Conservation (phyloP, 1,140 invertebrate species). For the Brachionus koreanus region DNA sequence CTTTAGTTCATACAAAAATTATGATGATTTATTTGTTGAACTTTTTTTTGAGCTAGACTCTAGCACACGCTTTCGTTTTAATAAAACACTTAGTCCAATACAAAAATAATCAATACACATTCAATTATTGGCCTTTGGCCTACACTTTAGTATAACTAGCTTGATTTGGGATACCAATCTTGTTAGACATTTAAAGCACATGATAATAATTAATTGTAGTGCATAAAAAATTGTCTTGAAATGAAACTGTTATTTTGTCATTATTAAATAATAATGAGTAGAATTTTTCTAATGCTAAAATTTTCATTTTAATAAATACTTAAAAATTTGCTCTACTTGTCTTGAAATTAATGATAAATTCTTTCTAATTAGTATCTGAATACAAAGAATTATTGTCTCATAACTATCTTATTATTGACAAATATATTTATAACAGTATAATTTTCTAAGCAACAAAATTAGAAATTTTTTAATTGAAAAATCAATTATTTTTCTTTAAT, state of each 20-base stretch:
- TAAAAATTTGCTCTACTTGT: neutral
- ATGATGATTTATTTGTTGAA: conserved; percentile 22
- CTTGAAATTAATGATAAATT: neutral
- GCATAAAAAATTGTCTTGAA: neutral
- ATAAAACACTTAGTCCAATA: neutral
- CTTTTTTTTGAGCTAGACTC: conserved; percentile 3
- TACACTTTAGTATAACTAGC: neutral
- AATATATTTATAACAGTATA: neutral
- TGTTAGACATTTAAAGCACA: neutral
- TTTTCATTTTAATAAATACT: neutral
- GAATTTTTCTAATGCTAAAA: neutral
- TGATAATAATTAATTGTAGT: neutral
- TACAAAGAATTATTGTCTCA: neutral
- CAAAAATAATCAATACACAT: neutral
- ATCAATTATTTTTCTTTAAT: neutral
- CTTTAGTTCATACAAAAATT: neutral
- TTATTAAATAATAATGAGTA: neutral
- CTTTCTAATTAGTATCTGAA: neutral
- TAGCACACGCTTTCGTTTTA: neutral
- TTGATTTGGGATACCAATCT: neutral
- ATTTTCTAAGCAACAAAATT: neutral
- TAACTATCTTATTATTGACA: neutral
- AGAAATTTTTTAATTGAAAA: neutral
- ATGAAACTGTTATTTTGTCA: neutral
- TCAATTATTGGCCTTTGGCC: neutral